phyloP scores from a whole-genome alignment of 2,113 vertebrate species.

The Colinus virginianus region DNA sequence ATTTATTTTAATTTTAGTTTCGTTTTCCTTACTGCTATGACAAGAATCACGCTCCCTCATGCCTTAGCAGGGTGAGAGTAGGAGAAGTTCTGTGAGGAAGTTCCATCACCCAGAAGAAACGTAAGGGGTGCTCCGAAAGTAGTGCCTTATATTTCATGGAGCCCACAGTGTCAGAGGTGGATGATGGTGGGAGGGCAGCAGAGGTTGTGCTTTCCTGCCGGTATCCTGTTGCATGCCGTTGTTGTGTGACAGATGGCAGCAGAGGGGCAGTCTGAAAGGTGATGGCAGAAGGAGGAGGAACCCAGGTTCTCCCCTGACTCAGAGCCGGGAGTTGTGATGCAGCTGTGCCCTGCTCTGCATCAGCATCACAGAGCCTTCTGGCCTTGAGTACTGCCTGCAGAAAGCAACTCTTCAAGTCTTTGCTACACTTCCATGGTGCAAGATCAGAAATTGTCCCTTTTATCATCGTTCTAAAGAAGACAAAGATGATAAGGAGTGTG shows the following conservation, averaged over 20 bases:
- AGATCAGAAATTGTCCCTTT: not conserved
- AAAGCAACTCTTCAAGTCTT: not conserved
- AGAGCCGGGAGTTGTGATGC: not conserved
- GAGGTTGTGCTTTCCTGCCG: no score
- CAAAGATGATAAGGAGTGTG: no score
- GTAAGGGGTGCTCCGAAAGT: no score
- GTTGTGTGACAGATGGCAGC: no score
- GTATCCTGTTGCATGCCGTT: no score
- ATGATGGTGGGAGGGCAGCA: no score
- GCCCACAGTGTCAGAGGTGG: no score
- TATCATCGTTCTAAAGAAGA: not conserved
- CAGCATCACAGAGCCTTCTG: fast-evolving
- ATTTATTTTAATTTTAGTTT: no score
- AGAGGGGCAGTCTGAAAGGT: no score
- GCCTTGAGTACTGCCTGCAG: not conserved
- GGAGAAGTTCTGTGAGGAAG: not conserved
- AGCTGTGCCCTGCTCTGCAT: no score
- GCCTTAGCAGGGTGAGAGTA: not conserved
- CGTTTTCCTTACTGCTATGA: not conserved
- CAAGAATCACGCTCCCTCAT: not conserved
- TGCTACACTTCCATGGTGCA: fast-evolving
- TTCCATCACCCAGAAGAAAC: not conserved
- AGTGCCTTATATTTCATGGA: no score
- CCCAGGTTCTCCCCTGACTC: fast-evolving
- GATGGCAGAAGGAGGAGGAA: no score